phyloP scores from a whole-genome alignment of 2,113 vertebrate species.

The human region DNA sequence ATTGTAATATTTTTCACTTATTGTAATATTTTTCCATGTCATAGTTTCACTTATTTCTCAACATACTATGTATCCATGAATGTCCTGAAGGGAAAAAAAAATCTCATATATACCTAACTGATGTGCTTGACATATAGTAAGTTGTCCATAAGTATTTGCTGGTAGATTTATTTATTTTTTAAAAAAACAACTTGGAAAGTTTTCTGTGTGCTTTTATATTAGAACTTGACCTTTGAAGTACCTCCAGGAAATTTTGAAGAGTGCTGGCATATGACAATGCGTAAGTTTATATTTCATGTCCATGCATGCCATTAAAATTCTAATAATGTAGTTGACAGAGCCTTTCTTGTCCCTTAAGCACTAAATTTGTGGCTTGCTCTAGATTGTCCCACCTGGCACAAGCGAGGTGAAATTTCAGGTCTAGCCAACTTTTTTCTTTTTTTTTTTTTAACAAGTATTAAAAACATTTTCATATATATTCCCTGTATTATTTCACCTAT shows the following conservation, averaged over 20 bases:
- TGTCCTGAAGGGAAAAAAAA: neutral
- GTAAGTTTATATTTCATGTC: neutral
- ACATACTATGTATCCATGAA: neutral
- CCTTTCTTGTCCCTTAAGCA: neutral
- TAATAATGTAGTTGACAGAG: neutral
- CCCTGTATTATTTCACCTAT: neutral
- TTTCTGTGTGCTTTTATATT: neutral
- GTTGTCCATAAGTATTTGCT: neutral
- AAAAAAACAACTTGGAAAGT: neutral
- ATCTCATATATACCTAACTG: neutral
- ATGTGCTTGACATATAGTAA: neutral
- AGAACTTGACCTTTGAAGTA: neutral
- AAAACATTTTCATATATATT: neutral
- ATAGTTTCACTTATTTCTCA: neutral
- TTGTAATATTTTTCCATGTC: neutral
- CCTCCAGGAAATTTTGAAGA: neutral
- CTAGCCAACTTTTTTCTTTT: neutral
- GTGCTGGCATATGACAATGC: neutral
- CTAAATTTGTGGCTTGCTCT: neutral
- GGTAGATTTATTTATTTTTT: neutral
- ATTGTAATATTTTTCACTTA: neutral
- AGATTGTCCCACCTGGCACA: neutral
- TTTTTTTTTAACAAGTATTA: neutral
- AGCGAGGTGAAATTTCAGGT: neutral
- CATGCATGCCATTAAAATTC: neutral